phyloP scores from a whole-genome alignment of 1,140 invertebrate genomes.

The Leucophenga varia region DNA sequence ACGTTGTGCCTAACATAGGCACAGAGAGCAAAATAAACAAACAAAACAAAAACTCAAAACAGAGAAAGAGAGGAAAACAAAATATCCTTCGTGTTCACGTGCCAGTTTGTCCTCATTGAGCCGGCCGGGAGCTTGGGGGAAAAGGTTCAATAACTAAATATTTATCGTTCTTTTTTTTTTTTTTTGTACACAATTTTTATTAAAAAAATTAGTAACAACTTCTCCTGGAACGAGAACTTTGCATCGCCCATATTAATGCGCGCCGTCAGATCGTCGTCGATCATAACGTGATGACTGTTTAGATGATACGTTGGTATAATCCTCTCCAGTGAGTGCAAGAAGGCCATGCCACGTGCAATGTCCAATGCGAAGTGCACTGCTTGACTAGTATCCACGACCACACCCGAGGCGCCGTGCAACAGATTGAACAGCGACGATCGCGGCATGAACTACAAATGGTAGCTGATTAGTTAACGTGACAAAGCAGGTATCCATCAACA shows the following conservation, averaged over 20 bases:
- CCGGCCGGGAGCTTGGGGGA: no score
- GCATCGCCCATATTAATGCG: slow-evolving; percentile 99
- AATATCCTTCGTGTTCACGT: slow-evolving; percentile 22
- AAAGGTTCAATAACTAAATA: no score
- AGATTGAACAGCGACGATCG: slow-evolving; percentile 92
- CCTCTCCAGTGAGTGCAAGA: slow-evolving; percentile 90
- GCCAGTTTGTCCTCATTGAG: no score
- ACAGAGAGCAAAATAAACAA: no score
- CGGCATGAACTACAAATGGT: slow-evolving; percentile 97
- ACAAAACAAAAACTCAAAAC: not conserved
- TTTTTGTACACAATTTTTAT: slow-evolving; percentile 20
- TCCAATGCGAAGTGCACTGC: slow-evolving; percentile 91
- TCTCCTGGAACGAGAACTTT: slow-evolving; percentile 97
- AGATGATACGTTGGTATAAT: slow-evolving; percentile 85
- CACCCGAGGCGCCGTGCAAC: slow-evolving; percentile 75
- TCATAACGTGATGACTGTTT: slow-evolving; percentile 96
- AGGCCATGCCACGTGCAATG: slow-evolving; percentile 94
- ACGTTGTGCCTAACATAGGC: slow-evolving; percentile 51
- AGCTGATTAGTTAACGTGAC: no score
- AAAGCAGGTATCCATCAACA: no score
- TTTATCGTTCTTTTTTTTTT: no score
- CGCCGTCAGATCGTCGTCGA: slow-evolving; percentile 95
- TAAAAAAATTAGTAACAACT: slow-evolving; percentile 57
- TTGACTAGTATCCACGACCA: slow-evolving; percentile 93
- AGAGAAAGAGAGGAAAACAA: slow-evolving; percentile 2